Evolutionary conservation across 2,113 vertebrate genomes (phyloP), one percentile per base, ranked within the genome.

Genomic region (Thamnaconus septentrionalis): DNA sequence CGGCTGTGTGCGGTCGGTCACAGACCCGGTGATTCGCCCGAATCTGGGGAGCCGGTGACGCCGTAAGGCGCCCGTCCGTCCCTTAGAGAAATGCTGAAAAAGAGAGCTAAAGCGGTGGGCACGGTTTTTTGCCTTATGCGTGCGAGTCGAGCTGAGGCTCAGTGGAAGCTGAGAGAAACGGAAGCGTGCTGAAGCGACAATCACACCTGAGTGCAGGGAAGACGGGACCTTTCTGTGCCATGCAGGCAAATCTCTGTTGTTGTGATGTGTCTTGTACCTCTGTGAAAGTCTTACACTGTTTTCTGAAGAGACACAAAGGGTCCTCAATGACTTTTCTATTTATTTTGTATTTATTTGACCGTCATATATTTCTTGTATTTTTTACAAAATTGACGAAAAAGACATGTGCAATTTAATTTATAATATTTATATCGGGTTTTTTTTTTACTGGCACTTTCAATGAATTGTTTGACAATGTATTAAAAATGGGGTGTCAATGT

Each of bases 371-470:
- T 79, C 41, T 71, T 61, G 10, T 10, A 56, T 84, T 85, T 73
- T 78, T 71, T 3, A 79, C 53, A 31, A 31, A 31, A 31, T 31
- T 31, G 18, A 31, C 40, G 12, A 54, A 65, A 31, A 10, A 61
- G 56, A 72, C 41, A 53, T 71, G 72, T 81, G 79, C 60, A 76
- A 78, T 76, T 61, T 76, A 47, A 76, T 81, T 78, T 82, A 60
- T 75, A 57, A 60, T 65, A 60, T 57, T 42, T 11, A 51, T 9
- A 48, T 82, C 80, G 74, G 85, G 67, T 1, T 70, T 84, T 89
- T 84, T 84, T 85, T 54, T 1, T 64, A 51, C 11, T 43, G 61
- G 39, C 5, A 75, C 18, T 31, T 1, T 31, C 18, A 79, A 78
- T 76, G 66, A 69, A 61, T 3, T 68, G 64, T 72, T 77, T 71